A percentile compares a stretch with the other conserved stretches of the same genome.
phyloP scores from a whole-genome alignment of 2,888 invertebrate species.

The Xestobium rufovillosum region DNA sequence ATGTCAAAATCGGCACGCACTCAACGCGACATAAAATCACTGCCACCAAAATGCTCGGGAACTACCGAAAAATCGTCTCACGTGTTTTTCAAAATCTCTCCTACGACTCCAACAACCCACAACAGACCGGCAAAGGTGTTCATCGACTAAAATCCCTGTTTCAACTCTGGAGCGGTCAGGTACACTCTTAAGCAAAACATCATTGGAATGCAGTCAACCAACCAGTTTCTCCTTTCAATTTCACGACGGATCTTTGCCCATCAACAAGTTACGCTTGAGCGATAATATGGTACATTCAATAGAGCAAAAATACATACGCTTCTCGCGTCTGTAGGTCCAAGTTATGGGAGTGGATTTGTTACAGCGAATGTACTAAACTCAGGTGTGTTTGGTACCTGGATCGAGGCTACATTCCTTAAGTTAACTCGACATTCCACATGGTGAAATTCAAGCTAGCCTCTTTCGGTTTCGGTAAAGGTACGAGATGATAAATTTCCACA shows the following conservation, averaged over 20 bases:
- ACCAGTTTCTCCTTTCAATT: slow-evolving; percentile 8
- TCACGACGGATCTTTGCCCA: slow-evolving; percentile 12
- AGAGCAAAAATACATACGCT: slow-evolving; percentile 26
- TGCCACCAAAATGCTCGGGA: no score
- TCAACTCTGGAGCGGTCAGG: slow-evolving; percentile 40
- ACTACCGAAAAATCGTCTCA: no score
- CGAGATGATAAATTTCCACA: no score
- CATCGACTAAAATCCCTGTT: slow-evolving; percentile 40
- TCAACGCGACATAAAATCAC: slow-evolving; percentile 15
- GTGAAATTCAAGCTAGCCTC: slow-evolving; percentile 39
- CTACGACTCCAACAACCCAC: no score
- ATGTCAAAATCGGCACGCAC: slow-evolving; percentile 21
- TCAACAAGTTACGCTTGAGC: slow-evolving; percentile 28
- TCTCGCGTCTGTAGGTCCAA: slow-evolving; percentile 14
- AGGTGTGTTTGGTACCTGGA: slow-evolving; percentile 43
- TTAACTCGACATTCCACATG: slow-evolving; percentile 40
- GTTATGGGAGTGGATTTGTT: slow-evolving; percentile 23
- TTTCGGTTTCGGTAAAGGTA: no score
- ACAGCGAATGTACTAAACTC: slow-evolving; percentile 39
- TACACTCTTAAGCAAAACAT: slow-evolving; percentile 43
- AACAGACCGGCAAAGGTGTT: slow-evolving; percentile 37
- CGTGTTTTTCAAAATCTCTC: no score
- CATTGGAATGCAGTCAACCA: slow-evolving; percentile 41
- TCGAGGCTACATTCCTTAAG: slow-evolving; percentile 44
- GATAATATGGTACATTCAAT: slow-evolving; percentile 33